phyloP scores from a whole-genome alignment of 2,797 vertebrate species.

The Phalloptychus januarius region DNA sequence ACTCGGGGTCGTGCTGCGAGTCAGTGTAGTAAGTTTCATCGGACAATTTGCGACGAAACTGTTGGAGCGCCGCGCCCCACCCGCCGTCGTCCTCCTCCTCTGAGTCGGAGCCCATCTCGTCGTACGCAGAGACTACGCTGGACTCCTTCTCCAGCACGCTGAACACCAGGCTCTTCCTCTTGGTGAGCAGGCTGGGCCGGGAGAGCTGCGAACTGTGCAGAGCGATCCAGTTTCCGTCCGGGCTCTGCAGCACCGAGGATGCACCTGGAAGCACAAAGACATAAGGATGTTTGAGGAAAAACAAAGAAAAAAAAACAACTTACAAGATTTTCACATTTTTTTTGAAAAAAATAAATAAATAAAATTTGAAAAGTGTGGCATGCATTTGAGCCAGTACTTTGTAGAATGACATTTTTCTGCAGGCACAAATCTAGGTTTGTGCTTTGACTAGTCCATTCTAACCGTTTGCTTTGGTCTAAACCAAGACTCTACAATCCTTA shows the following conservation, averaged over 20 bases:
- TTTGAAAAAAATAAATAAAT: not conserved
- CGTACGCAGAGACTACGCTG: conserved; percentile 88
- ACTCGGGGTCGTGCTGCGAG: conserved; percentile 82
- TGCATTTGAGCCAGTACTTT: not conserved
- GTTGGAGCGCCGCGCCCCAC: conserved; percentile 72
- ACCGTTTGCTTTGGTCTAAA: no score
- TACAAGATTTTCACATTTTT: not conserved
- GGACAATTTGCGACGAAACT: conserved; percentile 77
- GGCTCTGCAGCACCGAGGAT: conserved; percentile 88
- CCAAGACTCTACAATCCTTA: no score
- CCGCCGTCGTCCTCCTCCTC: conserved; percentile 86
- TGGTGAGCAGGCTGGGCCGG: conserved; percentile 87
- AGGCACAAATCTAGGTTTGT: no score
- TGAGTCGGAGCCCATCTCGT: conserved; percentile 91
- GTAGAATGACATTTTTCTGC: not conserved
- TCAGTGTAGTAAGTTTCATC: conserved; percentile 81
- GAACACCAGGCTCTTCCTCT: conserved; percentile 91
- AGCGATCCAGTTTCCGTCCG: conserved; percentile 95
- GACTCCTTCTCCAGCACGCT: conserved; percentile 90
- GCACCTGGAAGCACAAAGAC: conserved; percentile 74
- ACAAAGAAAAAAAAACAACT: not conserved
- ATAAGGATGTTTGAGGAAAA: not conserved
- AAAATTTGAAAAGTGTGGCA: not conserved
- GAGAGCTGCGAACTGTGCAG: conserved; percentile 85
- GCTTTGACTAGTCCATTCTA: no score